Conservation (phyloP, 2,888 invertebrate species). For the Cheilosia soror region DNA sequence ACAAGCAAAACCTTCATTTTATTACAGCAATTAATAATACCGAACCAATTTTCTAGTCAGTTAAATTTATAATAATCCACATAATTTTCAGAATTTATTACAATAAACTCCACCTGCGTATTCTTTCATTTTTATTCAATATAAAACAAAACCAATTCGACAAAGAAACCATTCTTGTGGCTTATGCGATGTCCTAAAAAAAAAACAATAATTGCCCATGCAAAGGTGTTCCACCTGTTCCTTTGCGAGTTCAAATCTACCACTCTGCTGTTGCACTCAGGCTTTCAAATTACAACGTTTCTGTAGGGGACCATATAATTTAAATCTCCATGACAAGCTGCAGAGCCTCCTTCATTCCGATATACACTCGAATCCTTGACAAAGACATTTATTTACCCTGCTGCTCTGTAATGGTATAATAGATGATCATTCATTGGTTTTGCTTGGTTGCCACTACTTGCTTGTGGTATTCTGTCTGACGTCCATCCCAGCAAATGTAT, state of each 20-base stretch:
- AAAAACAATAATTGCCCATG: slow-evolving; percentile 16
- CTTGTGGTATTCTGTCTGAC: slow-evolving; percentile 22
- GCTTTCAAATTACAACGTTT: slow-evolving; percentile 48
- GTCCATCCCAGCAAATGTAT: slow-evolving; percentile 36
- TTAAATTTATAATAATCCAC: not conserved
- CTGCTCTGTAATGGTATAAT: slow-evolving; percentile 61
- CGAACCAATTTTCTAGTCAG: slow-evolving; percentile 3
- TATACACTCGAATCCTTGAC: slow-evolving; percentile 59
- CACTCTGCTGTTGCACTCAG: slow-evolving; percentile 7
- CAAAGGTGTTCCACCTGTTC: slow-evolving; percentile 59
- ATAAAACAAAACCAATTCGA: not conserved
- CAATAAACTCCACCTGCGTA: not conserved
- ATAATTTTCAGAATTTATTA: not conserved
- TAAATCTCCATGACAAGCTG: slow-evolving; percentile 54
- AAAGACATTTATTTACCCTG: slow-evolving; percentile 69
- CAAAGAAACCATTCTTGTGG: slow-evolving; percentile 23
- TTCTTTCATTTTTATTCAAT: not conserved
- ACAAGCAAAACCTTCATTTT: not conserved
- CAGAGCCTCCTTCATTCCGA: slow-evolving; percentile 28
- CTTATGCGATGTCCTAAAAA: slow-evolving; percentile 30
- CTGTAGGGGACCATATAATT: slow-evolving; percentile 60
- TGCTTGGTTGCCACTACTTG: slow-evolving; percentile 52
- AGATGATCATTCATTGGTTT: slow-evolving; percentile 68
- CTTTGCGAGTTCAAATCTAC: slow-evolving; percentile 38
- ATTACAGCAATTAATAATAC: not conserved